Base-by-base conservation (phyloP, 2,113 vertebrate species). In the Donacobius atricapilla region DNA sequence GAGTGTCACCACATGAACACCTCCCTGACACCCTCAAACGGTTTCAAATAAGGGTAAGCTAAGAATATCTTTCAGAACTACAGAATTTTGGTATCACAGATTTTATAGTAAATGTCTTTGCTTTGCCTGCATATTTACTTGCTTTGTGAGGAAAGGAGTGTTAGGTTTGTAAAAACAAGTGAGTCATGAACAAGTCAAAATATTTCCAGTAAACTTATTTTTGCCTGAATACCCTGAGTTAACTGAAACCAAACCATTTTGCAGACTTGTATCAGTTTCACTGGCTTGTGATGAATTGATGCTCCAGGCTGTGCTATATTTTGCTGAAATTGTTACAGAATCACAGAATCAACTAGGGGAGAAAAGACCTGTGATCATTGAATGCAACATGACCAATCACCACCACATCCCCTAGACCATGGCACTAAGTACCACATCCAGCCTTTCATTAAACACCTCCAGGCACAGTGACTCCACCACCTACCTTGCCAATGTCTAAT, bases 151-250 rank as follows among this genome's bases (percentile, higher is more conserved):
- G 28, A 83, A 87, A 91, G 24, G 53, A 89, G 24, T 33, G 35
- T 27, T 58, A 90, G 50, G 37, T 58, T 89, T 90, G 44, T 28
- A 75, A 93, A 94, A 94, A 81, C 68, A 90, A 83, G n/a, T 71
- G 68, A 93, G 72, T 89, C 77, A 86, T 13, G 64, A 78, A 66
- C n/a, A 80, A 95, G 83, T 70, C 58, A 89, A 93, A 95, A 78
- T 71, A 94, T 63, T 95, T 95, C 76, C 93, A 94, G 80, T 73
- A 83, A 94, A 53, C 53, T 75, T 71, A 71, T 23, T 95, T 90
- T 90, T 87, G 63, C 72, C 63, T 65, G 44, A 86, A 83, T 65
- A 54, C 0, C 1, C 40, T 10, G 16, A 76, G 50, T 76, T 90
- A 86, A 78, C 64, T 40, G 76, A 93, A 95, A 93, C 68, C 64